A percentile compares a stretch with the other conserved stretches of the same genome.
phyloP scores from a whole-genome alignment of 2,797 vertebrate species.

The Coreius guichenoti region DNA sequence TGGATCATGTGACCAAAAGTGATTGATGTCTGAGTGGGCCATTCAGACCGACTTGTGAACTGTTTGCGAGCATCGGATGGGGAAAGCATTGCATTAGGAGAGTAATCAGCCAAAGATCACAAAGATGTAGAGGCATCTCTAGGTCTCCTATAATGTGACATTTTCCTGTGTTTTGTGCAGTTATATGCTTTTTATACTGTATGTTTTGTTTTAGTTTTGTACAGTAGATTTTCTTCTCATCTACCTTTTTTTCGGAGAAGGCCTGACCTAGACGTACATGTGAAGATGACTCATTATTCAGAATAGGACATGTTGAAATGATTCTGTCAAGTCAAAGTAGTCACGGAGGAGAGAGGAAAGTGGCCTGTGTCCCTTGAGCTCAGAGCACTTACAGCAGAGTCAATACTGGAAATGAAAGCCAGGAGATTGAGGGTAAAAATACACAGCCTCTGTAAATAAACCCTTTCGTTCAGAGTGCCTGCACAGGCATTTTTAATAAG shows the following conservation, averaged over 20 bases:
- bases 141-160: not conserved
- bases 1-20: not conserved
- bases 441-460: slow-evolving; percentile 60
- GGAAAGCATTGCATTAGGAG: not conserved
- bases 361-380: slow-evolving; percentile 18
- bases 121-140: not conserved
- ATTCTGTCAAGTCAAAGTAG: slow-evolving; percentile 33
- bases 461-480: slow-evolving; percentile 52
- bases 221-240: not conserved
- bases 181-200: not conserved
- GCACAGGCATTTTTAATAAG: slow-evolving; percentile 64
- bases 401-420: slow-evolving; percentile 36
- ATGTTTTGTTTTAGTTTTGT: not conserved
- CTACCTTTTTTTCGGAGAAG: not conserved
- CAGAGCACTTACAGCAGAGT: slow-evolving; percentile 24
- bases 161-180: not conserved
- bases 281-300: slow-evolving; percentile 49
- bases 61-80: not conserved
- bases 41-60: not conserved
- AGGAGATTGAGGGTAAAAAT: slow-evolving; percentile 55
- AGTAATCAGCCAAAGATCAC: not conserved
- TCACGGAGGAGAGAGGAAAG: slow-evolving; percentile 9
- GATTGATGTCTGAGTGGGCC: not conserved
- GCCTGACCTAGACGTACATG: slow-evolving; percentile 28
- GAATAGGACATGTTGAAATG: slow-evolving; percentile 5